Conservation (phyloP, 2,888 invertebrate species). For the Notodonta dromedarius region DNA sequence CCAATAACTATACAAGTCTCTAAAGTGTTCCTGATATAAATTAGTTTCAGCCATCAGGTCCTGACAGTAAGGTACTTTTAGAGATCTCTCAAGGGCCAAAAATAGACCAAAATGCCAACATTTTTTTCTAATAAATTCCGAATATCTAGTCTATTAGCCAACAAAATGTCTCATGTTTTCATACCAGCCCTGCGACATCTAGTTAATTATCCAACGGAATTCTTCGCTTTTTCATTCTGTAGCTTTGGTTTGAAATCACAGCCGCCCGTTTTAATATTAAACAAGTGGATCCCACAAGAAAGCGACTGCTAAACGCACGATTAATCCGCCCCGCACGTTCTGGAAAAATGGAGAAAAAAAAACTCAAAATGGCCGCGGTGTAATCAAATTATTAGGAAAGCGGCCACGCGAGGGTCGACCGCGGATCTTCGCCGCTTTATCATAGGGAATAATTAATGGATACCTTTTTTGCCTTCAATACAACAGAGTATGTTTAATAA, state of each 20-base stretch:
- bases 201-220: too few species aligned
- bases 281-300: conserved; percentile 44
- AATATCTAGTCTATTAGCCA: too few species aligned
- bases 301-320: conserved; percentile 48
- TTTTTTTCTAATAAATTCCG: too few species aligned
- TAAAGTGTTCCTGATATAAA: too few species aligned
- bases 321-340: conserved; percentile 48
- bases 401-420: conserved; percentile 60
- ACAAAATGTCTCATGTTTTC: too few species aligned
- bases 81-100: too few species aligned
- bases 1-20: too few species aligned
- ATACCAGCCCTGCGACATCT: too few species aligned
- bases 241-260: conserved; percentile 39
- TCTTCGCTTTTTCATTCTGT: too few species aligned
- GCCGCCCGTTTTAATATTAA: conserved; percentile 45
- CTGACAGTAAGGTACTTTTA: too few species aligned
- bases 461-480: conserved; percentile 36
- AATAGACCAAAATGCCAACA: too few species aligned
- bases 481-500: neutral
- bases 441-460: conserved; percentile 64
- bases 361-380: conserved; percentile 57
- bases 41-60: too few species aligned
- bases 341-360: conserved; percentile 39
- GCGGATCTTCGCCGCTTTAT: conserved; percentile 59
- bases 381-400: conserved; percentile 69